These are phyloP conservation scores for Autographa pulchrina DNA, from an alignment of 2,888 invertebrate species.

Conservation along the genomic window DNA sequence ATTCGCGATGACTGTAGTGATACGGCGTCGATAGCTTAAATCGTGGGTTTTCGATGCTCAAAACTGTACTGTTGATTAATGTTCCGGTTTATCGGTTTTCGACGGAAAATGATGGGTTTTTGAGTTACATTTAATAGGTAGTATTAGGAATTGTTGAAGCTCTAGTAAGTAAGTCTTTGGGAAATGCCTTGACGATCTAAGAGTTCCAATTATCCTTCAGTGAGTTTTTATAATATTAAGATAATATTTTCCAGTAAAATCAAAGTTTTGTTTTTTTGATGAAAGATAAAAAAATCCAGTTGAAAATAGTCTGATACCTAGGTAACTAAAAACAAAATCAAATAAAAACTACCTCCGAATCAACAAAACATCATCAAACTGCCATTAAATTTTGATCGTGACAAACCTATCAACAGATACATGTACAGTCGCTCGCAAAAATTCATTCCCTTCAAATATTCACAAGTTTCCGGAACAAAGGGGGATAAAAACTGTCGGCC, in stretches of 20 bases:
- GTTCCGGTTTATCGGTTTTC: slow-evolving; percentile 69
- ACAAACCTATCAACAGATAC: slow-evolving; percentile 59
- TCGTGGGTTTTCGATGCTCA: slow-evolving; percentile 83
- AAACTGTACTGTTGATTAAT: slow-evolving; percentile 85
- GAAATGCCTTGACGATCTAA: too few species aligned
- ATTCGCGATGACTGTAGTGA: slow-evolving; percentile 76
- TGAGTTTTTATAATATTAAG: too few species aligned
- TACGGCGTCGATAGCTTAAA: slow-evolving; percentile 70
- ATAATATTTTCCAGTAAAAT: too few species aligned
- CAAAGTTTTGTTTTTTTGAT: too few species aligned
- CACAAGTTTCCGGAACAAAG: slow-evolving; percentile 69
- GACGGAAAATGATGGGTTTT: slow-evolving; percentile 60
- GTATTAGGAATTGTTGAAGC: slow-evolving; percentile 22
- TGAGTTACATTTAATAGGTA: slow-evolving; percentile 34
- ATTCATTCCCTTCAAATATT: slow-evolving; percentile 75
- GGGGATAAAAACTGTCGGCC: slow-evolving; percentile 61
- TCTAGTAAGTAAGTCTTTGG: too few species aligned
- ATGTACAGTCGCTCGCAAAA: slow-evolving; percentile 66
- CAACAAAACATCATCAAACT: slow-evolving; percentile 15
- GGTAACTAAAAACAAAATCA: not conserved
- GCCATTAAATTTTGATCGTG: slow-evolving; percentile 48
- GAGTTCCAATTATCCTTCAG: too few species aligned
- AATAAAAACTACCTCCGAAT: not conserved
- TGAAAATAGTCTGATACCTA: not conserved
- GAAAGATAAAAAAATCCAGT: too few species aligned